Conservation (phyloP, 1,140 invertebrate genomes). For the Nebria ingens region DNA sequence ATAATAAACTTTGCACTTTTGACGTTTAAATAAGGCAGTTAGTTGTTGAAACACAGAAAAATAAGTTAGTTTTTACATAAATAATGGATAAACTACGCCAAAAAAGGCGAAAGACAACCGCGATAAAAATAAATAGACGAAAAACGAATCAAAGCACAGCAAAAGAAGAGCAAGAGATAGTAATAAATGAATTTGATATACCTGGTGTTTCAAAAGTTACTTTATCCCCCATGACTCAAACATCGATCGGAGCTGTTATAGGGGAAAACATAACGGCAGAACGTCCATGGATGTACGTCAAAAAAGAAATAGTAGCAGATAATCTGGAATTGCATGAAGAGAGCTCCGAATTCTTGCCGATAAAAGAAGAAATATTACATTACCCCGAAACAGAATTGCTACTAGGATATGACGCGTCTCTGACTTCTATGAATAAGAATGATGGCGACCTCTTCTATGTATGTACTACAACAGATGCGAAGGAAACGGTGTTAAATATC, state of each 20-base stretch:
- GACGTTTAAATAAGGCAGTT: no score
- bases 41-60: no score
- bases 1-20: no score
- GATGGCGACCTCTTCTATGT: slow-evolving; percentile 65
- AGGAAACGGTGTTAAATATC: slow-evolving; percentile 36
- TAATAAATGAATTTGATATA: slow-evolving; percentile 18
- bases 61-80: no score
- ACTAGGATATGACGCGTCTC: slow-evolving; percentile 52
- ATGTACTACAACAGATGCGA: slow-evolving; percentile 45
- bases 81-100: not conserved
- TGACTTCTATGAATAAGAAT: slow-evolving; percentile 41
- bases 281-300: slow-evolving; percentile 57
- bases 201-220: slow-evolving; percentile 24
- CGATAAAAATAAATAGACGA: no score
- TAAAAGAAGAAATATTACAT: slow-evolving; percentile 39
- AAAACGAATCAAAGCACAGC: no score
- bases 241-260: slow-evolving; percentile 38
- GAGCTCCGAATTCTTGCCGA: slow-evolving; percentile 40
- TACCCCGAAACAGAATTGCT: slow-evolving; percentile 47
- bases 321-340: slow-evolving; percentile 38
- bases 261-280: slow-evolving; percentile 53
- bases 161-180: not conserved
- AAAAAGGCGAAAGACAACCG: no score
- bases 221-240: slow-evolving; percentile 37
- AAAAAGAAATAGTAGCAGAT: slow-evolving; percentile 50